Percentiles rank a stretch among this genome's conserved stretches.
phyloP scores from a whole-genome alignment of 2,888 invertebrate species.

The Eulithis testata region DNA sequence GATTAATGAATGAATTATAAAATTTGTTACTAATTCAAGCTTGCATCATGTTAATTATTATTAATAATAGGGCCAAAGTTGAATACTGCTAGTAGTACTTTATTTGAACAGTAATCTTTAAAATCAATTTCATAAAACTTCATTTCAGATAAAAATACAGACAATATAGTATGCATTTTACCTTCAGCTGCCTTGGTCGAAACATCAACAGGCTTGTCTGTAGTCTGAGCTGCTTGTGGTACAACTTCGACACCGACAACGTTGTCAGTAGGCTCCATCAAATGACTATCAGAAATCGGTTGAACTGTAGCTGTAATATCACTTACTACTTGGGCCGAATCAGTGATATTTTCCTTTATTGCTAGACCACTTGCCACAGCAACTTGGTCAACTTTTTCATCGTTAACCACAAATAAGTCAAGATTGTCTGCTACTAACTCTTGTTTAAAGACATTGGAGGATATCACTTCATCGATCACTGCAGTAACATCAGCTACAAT shows the following conservation, averaged over 20 bases:
- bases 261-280: background rate
- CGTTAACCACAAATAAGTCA: background rate
- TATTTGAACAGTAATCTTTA: too few relatives aligned
- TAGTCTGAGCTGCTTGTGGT: background rate
- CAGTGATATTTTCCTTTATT: background rate
- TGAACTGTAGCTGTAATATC: conserved; percentile 1
- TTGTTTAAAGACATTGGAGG: background rate
- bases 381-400: background rate
- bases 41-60: too few relatives aligned
- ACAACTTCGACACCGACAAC: background rate
- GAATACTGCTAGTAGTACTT: too few relatives aligned
- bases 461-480: background rate
- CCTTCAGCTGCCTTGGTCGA: conserved; percentile 5
- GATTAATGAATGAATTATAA: too few relatives aligned
- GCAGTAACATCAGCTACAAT: background rate
- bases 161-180: background rate
- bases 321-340: background rate
- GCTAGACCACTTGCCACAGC: background rate
- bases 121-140: too few relatives aligned
- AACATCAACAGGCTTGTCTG: conserved; percentile 5
- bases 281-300: conserved; percentile 1
- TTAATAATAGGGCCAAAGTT: too few relatives aligned
- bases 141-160: background rate
- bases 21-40: too few relatives aligned
- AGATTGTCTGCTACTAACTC: background rate